phyloP scores from a whole-genome alignment of 1,140 invertebrate species.

The Philopotamus ludificatus region DNA sequence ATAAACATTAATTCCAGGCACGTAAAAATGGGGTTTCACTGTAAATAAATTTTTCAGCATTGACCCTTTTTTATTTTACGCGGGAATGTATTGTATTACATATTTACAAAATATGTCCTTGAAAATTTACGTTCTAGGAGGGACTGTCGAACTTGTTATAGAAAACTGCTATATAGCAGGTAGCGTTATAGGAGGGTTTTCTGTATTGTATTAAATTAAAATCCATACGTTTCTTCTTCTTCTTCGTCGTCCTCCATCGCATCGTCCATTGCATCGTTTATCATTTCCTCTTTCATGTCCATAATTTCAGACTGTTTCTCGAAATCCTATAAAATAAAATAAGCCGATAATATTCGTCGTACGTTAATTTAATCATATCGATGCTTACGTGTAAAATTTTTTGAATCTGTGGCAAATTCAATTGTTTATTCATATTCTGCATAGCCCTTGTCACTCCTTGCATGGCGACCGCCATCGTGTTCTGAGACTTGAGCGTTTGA shows the following conservation, averaged over 20 bases:
- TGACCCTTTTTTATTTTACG: no score
- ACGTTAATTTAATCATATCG: no score
- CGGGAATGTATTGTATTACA: no score
- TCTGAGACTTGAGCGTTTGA: slow-evolving; percentile 96
- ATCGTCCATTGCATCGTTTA: slow-evolving; percentile 99
- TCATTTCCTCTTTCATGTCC: slow-evolving; percentile 99
- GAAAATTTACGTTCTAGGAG: no score
- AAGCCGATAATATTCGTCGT: background rate
- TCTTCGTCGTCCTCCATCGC: slow-evolving; percentile 98
- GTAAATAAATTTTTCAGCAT: no score
- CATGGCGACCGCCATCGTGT: slow-evolving; percentile 99
- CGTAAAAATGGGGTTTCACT: no score
- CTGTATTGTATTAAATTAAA: no score
- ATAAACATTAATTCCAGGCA: no score
- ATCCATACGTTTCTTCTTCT: slow-evolving; percentile 93
- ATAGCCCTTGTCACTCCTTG: slow-evolving; percentile 98
- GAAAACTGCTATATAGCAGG: no score
- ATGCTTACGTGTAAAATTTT: slow-evolving; percentile 95
- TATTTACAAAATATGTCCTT: no score
- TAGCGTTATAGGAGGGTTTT: no score
- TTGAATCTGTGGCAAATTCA: slow-evolving; percentile 99
- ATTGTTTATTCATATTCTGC: slow-evolving; percentile 96
- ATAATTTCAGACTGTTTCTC: slow-evolving; percentile 99
- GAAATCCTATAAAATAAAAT: slow-evolving; percentile 76
- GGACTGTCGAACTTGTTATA: no score